Percentiles rank a stretch among this genome's conserved stretches.
These are phyloP conservation scores for Cheilosia impressa DNA, from an alignment of 2,888 invertebrate species.

Conservation along the genomic window DNA sequence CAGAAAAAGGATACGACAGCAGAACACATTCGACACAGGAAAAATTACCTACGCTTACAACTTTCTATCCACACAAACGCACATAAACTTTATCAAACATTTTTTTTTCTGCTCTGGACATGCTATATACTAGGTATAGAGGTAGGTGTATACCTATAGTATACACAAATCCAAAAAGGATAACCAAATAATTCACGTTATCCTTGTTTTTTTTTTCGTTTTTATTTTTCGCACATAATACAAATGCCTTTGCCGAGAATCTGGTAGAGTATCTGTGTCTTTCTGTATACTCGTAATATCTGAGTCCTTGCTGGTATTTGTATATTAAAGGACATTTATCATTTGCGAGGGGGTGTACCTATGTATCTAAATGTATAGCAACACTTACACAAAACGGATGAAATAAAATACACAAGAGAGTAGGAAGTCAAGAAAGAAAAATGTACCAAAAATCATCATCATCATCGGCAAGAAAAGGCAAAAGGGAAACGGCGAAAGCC, in stretches of 20 bases:
- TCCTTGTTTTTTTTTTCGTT: slow-evolving; percentile 51
- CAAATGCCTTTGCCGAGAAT: slow-evolving; percentile 48
- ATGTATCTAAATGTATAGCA: slow-evolving; percentile 35
- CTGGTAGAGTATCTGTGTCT: slow-evolving; percentile 33
- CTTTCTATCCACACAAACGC: slow-evolving; percentile 24
- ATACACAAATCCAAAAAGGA: slow-evolving; percentile 72
- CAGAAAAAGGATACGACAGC: slow-evolving; percentile 49
- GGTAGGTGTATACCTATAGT: slow-evolving; percentile 34
- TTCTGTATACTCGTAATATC: slow-evolving; percentile 12
- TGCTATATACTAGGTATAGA: slow-evolving; percentile 45
- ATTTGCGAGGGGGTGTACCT: slow-evolving; percentile 59
- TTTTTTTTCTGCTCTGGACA: slow-evolving; percentile 8
- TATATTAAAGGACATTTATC: slow-evolving; percentile 73
- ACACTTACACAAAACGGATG: slow-evolving; percentile 62
- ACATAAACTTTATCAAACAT: slow-evolving; percentile 31
- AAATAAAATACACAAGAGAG: slow-evolving; percentile 62
- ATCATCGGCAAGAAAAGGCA: slow-evolving; percentile 39
- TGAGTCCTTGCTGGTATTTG: slow-evolving; percentile 67
- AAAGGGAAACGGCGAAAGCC: slow-evolving; percentile 45
- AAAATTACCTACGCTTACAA: slow-evolving; percentile 54
- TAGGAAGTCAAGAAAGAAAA: slow-evolving; percentile 46
- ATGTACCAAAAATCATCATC: slow-evolving; percentile 35
- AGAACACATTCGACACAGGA: slow-evolving; percentile 23
- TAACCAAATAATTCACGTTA: slow-evolving; percentile 74
- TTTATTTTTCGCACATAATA: slow-evolving; percentile 66